These are phyloP conservation scores for Elgaria multicarinata DNA, from an alignment of 2,113 vertebrate species.

Conservation along the genomic window DNA sequence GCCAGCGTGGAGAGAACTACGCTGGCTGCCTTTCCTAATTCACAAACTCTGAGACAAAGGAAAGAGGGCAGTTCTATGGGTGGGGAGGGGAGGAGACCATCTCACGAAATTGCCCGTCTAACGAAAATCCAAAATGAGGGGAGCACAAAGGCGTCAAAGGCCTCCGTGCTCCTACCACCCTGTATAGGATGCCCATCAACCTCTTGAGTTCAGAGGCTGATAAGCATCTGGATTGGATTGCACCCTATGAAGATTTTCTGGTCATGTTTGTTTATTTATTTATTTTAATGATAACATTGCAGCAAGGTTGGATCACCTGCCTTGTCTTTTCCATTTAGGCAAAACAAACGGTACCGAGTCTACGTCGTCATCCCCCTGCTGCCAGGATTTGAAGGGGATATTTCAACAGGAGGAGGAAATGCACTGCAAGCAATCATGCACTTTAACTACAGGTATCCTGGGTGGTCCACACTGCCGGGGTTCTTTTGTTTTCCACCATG, in stretches of 20 bases:
- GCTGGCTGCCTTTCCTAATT: too few relatives aligned
- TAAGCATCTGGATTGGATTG: too few relatives aligned
- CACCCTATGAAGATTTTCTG: fast-evolving
- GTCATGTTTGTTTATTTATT: not conserved
- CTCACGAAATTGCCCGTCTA: too few relatives aligned
- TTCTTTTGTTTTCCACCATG: not conserved
- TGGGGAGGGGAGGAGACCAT: too few relatives aligned
- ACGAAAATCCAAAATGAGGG: too few relatives aligned
- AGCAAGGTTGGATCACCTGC: not conserved
- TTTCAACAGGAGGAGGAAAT: slow-evolving; percentile 92
- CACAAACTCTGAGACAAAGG: too few relatives aligned
- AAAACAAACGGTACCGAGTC: slow-evolving; percentile 86
- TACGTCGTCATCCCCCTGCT: slow-evolving; percentile 94
- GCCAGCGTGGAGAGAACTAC: too few relatives aligned
- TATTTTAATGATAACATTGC: not conserved
- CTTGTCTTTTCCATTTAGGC: slow-evolving; percentile 73
- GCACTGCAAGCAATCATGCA: slow-evolving; percentile 97
- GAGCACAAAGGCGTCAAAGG: too few relatives aligned
- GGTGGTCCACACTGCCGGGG: fast-evolving
- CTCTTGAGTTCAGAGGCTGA: too few relatives aligned
- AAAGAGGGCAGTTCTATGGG: too few relatives aligned
- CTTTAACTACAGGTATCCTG: slow-evolving; percentile 94
- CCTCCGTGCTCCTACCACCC: not conserved
- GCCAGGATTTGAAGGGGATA: slow-evolving; percentile 96
- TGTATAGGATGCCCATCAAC: not conserved